phyloP scores from a whole-genome alignment of 2,888 invertebrate genomes.

The Aleiodes leptofemur region DNA sequence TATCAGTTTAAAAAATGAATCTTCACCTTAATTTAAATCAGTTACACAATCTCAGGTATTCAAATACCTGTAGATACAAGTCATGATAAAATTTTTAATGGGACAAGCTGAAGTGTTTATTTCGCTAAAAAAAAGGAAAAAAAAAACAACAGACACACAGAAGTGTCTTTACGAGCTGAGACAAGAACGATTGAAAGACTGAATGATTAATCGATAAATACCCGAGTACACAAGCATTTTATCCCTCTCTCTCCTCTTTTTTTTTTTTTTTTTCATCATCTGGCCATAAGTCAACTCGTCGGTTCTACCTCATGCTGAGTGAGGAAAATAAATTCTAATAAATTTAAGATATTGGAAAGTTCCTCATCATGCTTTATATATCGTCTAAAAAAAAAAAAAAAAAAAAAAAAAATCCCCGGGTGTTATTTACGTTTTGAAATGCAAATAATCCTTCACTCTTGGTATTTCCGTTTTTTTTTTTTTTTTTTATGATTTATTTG shows the following conservation, averaged over 20 bases:
- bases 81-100: constrained; percentile 11
- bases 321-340: constrained; percentile 10
- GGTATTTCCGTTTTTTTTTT: no score
- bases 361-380: background rate
- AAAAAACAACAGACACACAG: no score
- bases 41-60: background rate
- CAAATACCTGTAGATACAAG: background rate
- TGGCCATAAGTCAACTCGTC: background rate
- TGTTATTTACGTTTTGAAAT: no score
- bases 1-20: no score
- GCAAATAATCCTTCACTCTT: no score
- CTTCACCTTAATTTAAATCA: no score
- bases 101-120: constrained; percentile 2
- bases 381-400: background rate
- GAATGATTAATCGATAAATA: constrained; percentile 26
- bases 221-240: background rate
- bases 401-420: no score
- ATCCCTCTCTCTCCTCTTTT: background rate
- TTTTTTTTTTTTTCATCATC: background rate
- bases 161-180: constrained; percentile 16
- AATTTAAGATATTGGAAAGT: constrained; percentile 12
- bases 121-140: background rate
- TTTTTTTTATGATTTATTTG: no score
- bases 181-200: background rate
- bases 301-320: constrained; percentile 9